Conservation (phyloP, 2,113 vertebrate genomes). For the Lonchura striata region DNA sequence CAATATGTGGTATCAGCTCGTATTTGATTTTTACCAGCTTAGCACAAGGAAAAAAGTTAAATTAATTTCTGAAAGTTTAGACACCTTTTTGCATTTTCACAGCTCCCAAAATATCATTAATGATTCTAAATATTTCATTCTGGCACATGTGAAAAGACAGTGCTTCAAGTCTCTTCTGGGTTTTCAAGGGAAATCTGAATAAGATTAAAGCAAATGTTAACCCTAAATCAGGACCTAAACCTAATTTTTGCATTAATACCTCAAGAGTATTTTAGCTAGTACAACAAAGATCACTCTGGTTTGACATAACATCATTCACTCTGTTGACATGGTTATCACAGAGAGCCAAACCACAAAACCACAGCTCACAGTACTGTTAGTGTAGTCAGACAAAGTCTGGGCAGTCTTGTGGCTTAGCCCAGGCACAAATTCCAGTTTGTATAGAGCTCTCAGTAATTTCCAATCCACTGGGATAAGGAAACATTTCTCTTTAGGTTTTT, state of each 20-base stretch:
- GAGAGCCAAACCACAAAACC: background rate
- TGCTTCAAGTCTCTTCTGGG: background rate
- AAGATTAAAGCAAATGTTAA: background rate
- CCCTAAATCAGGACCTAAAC: background rate
- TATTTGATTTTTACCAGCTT: background rate
- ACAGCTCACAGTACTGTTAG: background rate
- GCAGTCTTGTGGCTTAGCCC: background rate
- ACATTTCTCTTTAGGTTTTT: background rate
- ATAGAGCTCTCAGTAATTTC: background rate
- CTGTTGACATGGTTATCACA: background rate
- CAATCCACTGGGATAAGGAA: background rate
- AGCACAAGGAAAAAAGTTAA: background rate
- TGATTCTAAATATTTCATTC: background rate
- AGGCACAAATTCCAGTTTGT: background rate
- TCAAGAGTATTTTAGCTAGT: background rate
- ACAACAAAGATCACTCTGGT: background rate
- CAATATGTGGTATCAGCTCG: background rate
- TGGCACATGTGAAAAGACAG: background rate
- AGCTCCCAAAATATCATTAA: background rate
- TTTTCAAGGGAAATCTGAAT: slow-evolving; percentile 16
- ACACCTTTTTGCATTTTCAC: background rate
- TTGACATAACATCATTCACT: background rate
- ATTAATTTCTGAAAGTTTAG: background rate
- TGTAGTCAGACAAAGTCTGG: background rate
- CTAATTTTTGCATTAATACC: background rate